phyloP scores from a whole-genome alignment of 2,113 vertebrate genomes.

The Ranitomeya imitator region DNA sequence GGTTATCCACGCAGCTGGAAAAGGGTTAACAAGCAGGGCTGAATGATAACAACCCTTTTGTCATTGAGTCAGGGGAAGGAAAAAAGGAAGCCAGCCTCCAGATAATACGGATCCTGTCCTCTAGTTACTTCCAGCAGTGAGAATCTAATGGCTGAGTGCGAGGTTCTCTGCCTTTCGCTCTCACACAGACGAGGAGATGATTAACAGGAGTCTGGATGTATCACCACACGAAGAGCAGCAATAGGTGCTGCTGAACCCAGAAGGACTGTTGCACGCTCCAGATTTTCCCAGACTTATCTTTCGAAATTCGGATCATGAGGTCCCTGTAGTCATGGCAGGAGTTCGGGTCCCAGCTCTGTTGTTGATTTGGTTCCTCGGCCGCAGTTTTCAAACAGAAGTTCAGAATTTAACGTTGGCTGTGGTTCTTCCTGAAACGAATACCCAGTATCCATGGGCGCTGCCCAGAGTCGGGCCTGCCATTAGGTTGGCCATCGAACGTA shows the following conservation, averaged over 20 bases:
- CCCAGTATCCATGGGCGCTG: conserved; percentile 91
- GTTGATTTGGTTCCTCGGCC: not conserved
- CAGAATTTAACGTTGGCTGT: conserved; percentile 81
- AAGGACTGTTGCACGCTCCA: not conserved
- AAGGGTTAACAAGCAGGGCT: conserved; percentile 53
- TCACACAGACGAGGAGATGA: not conserved
- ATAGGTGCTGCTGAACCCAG: not conserved
- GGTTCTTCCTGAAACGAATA: conserved; percentile 84
- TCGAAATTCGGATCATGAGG: not conserved
- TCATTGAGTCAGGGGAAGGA: conserved; percentile 60
- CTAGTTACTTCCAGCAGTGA: conserved; percentile 45
- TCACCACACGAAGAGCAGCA: not conserved
- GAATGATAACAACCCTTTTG: conserved; percentile 54
- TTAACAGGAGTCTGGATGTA: not conserved
- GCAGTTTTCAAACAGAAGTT: conserved; percentile 27
- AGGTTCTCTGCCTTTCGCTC: not conserved
- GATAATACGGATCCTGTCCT: conserved; percentile 55
- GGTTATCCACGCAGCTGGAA: not conserved
- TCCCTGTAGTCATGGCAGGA: not conserved
- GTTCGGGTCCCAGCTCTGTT: conserved; percentile 51
- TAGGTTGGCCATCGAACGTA: conserved; percentile 68
- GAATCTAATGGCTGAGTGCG: conserved; percentile 19
- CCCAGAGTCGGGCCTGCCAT: conserved; percentile 86
- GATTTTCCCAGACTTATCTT: not conserved
- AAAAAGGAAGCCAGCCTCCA: conserved; percentile 49